phyloP scores from a whole-genome alignment of 1,140 invertebrate species.

The Drosophila teissieri region DNA sequence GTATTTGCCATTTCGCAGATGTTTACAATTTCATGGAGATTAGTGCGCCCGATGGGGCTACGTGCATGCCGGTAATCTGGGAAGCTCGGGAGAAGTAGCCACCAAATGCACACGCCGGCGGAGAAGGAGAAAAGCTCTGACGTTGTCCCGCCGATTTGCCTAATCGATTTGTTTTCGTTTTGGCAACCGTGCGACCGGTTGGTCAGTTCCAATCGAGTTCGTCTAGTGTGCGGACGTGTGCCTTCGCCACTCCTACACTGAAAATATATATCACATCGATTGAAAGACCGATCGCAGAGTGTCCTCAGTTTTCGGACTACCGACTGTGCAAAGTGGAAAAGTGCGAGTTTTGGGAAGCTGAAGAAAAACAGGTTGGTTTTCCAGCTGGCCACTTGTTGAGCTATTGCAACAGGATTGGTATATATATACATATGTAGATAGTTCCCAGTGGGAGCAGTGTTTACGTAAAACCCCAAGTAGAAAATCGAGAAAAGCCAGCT shows the following conservation, averaged over 20 bases:
- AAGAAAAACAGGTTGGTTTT: slow-evolving; percentile 69
- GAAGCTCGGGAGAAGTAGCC: slow-evolving; percentile 13
- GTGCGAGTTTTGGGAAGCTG: slow-evolving; percentile 51
- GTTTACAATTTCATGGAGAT: slow-evolving; percentile 34
- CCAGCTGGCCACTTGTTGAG: slow-evolving; percentile 28
- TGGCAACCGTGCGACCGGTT: slow-evolving; percentile 30
- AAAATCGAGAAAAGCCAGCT: slow-evolving; percentile 12
- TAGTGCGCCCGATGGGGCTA: slow-evolving; percentile 13
- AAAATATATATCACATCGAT: slow-evolving; percentile 8
- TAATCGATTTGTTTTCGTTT: slow-evolving; percentile 64
- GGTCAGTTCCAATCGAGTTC: slow-evolving; percentile 55
- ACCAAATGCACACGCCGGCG: slow-evolving; percentile 39
- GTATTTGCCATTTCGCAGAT: slow-evolving; percentile 18
- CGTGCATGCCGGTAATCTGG: slow-evolving; percentile 46
- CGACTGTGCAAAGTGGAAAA: slow-evolving; percentile 46
- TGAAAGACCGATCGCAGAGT: slow-evolving; percentile 2
- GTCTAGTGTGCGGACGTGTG: slow-evolving; percentile 57
- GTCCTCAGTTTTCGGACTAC: slow-evolving; percentile 11
- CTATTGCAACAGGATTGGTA: slow-evolving; percentile 41
- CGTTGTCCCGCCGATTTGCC: slow-evolving; percentile 18
- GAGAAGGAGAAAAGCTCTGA: slow-evolving; percentile 42
- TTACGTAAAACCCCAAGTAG: slow-evolving; percentile 54
- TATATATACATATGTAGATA: neutral
- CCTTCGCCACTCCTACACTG: slow-evolving; percentile 22
- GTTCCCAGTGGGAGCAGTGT: slow-evolving; percentile 37